Evolutionary conservation across 2,113 vertebrate species (phyloP), one percentile per base, ranked within the genome.

Genomic region (Candoia aspera): DNA sequence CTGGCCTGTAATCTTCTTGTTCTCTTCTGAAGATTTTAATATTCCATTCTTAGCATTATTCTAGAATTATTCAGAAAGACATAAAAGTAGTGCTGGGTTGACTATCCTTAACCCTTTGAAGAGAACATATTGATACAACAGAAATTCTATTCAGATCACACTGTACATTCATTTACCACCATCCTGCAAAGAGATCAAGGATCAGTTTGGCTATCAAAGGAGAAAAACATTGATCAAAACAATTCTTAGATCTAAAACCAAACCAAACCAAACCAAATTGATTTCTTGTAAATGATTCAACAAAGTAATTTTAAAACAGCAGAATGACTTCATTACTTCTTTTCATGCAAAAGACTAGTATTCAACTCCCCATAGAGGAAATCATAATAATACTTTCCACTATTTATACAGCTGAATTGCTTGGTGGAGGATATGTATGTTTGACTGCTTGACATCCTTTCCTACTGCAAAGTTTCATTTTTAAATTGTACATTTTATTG

Each of bases 231-330:
- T 84, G 90, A 91, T 59, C 73, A 86, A 93, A 94, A 94, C 57
- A 37, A 57, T 89, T 90, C 90, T 92, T 15, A 92, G 73, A 94
- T 90, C 87, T 92, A 87, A 79, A 94, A 90, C 55, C 17, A 55
- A 86, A 59, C 19, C 73, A 95, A 95, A 93, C 64, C 94, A 42
- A 92, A 92, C 60, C 93, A 95, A 93, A 90, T 57, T 23, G 15
- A 84, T 87, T 91, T 89, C 49, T 57, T 86, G 2, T 89, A 93
- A 68, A 91, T 55, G 91, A 88, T 95, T 94, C 86, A 95, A 86
- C 91, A 93, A 49, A 94, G 94, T 94, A 91, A 95, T 95, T 95
- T 94, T 94, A 95, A 95, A 95, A 96, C 86, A 92, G 90, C 1
- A 88, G 79, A 94, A 91, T 93, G 91, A 95, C 91, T 93, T 95